A percentile compares a stretch with the other conserved stretches of the same genome.
Conservation (phyloP, 2,113 vertebrate species). For the Apus apus region DNA sequence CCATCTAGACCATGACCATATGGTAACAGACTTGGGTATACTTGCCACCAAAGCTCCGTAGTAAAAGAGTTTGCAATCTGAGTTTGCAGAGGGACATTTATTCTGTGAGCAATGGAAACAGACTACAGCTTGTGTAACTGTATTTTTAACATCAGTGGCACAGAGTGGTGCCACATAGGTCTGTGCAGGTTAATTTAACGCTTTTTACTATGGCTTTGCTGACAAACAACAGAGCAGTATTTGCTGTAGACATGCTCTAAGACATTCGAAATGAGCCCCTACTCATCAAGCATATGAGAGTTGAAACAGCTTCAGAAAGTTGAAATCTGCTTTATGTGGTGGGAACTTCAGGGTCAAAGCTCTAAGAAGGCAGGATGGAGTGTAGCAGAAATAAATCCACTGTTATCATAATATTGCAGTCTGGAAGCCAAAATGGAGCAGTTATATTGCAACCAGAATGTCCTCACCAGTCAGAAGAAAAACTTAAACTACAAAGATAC, state of each 20-base stretch:
- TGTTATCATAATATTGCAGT: neutral
- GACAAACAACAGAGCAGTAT: neutral
- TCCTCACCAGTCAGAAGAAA: neutral
- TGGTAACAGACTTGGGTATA: rapidly evolving
- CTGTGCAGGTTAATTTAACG: neutral
- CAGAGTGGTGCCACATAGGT: neutral
- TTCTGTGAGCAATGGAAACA: neutral
- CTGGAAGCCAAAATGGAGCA: neutral
- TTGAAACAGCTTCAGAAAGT: neutral
- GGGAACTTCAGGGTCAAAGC: neutral
- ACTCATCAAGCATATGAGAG: neutral
- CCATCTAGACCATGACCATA: neutral
- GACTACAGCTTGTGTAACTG: neutral
- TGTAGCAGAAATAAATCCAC: neutral
- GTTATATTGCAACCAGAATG: neutral
- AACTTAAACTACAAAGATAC: neutral
- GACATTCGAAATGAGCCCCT: neutral
- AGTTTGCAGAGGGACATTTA: neutral
- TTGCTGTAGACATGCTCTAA: neutral
- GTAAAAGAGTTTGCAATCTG: neutral
- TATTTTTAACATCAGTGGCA: neutral
- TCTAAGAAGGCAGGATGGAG: neutral
- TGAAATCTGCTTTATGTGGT: neutral
- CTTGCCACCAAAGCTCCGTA: neutral
- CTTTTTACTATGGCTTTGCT: neutral